These are phyloP conservation scores for Piaya cayana DNA, from an alignment of 2,113 vertebrate species.

Conservation along the genomic window DNA sequence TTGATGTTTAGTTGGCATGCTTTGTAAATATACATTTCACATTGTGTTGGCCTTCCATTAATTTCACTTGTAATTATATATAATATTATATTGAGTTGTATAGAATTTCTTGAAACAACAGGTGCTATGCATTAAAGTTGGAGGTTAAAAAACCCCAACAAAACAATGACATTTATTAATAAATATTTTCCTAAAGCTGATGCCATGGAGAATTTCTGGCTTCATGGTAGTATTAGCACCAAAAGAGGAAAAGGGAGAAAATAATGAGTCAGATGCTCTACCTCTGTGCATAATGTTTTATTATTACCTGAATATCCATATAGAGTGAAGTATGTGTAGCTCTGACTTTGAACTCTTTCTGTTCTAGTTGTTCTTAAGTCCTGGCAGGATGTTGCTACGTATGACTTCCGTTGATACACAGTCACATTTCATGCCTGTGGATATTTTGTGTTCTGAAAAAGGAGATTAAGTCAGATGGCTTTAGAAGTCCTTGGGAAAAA, in stretches of 20 bases:
- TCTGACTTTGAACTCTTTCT: not conserved
- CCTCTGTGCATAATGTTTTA: not conserved
- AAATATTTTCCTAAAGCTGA: not conserved
- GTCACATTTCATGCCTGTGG: not conserved
- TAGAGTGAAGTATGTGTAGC: not conserved
- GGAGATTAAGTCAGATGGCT: not conserved
- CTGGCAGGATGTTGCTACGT: not conserved
- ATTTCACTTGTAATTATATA: not conserved
- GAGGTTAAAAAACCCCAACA: not conserved
- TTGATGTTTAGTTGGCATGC: not conserved
- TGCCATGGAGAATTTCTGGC: not conserved
- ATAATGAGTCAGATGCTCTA: not conserved
- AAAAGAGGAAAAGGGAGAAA: not conserved
- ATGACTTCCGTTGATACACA: not conserved
- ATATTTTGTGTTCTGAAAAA: not conserved
- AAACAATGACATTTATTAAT: not conserved
- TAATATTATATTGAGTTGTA: not conserved
- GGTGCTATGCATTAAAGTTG: not conserved
- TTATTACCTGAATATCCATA: not conserved
- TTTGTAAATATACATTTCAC: not conserved
- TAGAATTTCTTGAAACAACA: not conserved
- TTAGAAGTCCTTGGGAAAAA: not conserved
- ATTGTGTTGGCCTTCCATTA: not conserved
- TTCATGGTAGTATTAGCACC: not conserved
- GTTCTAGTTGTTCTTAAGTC: not conserved